Conservation (phyloP, 2,113 vertebrate genomes). For the Centropus unirufus region DNA sequence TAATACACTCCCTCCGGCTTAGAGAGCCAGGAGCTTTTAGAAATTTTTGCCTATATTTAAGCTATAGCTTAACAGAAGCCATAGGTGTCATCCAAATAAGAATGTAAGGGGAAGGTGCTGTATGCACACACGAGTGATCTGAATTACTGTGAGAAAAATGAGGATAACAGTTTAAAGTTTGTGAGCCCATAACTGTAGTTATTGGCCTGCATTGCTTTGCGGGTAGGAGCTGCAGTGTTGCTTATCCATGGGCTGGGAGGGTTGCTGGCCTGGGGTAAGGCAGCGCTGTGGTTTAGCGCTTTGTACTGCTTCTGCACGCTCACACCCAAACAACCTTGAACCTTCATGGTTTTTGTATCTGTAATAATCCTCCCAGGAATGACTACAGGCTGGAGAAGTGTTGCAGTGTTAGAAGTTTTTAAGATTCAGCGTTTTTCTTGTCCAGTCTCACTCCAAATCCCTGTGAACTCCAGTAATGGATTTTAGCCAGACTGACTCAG, state of each 20-base stretch:
- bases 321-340: background rate
- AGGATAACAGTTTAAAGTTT: background rate
- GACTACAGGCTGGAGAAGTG: background rate
- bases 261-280: background rate
- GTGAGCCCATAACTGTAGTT: background rate
- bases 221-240: background rate
- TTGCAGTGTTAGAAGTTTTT: background rate
- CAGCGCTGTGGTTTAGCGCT: background rate
- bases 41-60: background rate
- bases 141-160: background rate
- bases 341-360: background rate
- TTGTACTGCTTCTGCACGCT: background rate
- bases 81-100: background rate
- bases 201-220: background rate
- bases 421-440: background rate
- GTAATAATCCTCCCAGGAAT: background rate
- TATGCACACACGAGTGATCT: fast-evolving
- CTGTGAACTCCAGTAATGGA: background rate
- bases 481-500: background rate
- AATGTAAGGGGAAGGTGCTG: background rate
- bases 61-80: background rate
- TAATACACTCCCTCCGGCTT: background rate
- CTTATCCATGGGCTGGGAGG: background rate
- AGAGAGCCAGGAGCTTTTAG: background rate
- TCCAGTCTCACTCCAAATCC: background rate